Base-by-base conservation (phyloP, 2,113 vertebrate genomes). In the Hypocryptadius cinnamomeus region DNA sequence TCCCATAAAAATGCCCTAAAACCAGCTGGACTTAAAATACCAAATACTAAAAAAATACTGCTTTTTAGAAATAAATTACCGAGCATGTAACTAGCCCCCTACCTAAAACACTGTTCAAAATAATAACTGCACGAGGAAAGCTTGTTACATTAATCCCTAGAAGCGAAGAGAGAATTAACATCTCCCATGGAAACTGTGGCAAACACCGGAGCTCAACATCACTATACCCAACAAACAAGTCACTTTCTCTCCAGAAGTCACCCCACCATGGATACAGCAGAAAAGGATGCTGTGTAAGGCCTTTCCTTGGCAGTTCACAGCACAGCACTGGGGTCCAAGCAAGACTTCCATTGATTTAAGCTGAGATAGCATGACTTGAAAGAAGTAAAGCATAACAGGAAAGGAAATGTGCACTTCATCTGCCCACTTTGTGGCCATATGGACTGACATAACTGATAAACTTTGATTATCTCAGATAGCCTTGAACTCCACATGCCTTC, bases 181-280 rank as follows among this genome's bases (percentile, higher is more conserved):
- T 20, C 18, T 64, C 24, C 39, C 15, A 8, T 15, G 59, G 42
- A 92, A 83, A 70, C 31, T 6, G 39, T 20, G n/a, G 45, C 63
- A 82, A 92, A 85, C 44, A 50, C 7, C 53, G 42, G 31, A 60
- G 30, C 8, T 68, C 23, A 59, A 59, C 23, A 27, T 30, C 20
- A 24, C 45, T n/a, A 19, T 0, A 24, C 3, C 12, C 19, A 81
- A 37, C 39, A 54, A 24, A 2, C 21, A 64, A 70, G 69, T 54
- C 39, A 40, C 25, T 70, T 66, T 73, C 64, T 70, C 37, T 33
- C 6, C 53, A 83, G n/a, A 93, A 68, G 20, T 27, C 70, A 48
- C 9, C 3, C 1, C 3, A 3, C 5, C 0, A 2, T 4, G 21
- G n/a, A 59, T 8, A 16, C 18, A 24, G 60, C 27, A 42, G 48